phyloP scores from a whole-genome alignment of 1,140 invertebrate genomes.

The Acromyrmex echinatior region DNA sequence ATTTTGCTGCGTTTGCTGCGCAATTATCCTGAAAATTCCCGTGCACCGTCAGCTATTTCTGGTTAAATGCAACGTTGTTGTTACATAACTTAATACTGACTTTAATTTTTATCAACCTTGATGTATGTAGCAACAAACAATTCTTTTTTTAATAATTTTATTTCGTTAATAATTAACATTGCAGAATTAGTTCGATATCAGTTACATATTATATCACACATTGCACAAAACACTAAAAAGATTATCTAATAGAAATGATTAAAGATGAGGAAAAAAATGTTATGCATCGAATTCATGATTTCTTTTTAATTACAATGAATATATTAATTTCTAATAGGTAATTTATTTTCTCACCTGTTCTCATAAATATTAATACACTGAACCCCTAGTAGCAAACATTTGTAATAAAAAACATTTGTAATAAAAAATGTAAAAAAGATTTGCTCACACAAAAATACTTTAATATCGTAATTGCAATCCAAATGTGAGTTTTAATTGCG shows the following conservation, averaged over 20 bases:
- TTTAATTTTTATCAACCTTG: conserved; percentile 38
- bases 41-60: conserved; percentile 18
- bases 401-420: neutral
- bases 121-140: neutral
- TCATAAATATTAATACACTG: neutral
- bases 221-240: neutral
- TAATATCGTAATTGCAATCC: neutral
- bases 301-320: conserved; percentile 1
- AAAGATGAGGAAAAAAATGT: neutral
- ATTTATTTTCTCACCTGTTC: neutral
- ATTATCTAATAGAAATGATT: neutral
- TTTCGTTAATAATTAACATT: neutral
- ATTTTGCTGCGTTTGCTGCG: neutral
- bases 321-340: neutral
- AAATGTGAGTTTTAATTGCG: neutral
- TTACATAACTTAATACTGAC: conserved; percentile 56
- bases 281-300: neutral
- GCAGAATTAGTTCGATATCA: neutral
- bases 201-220: neutral
- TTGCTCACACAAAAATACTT: neutral
- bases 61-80: conserved; percentile 27
- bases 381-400: neutral
- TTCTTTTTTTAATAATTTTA: conserved; percentile 35
- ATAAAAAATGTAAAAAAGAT: neutral
- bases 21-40: conserved; percentile 61